Evolutionary conservation across 2,888 invertebrate species (phyloP).

Genomic region (Pyralis farinalis): DNA sequence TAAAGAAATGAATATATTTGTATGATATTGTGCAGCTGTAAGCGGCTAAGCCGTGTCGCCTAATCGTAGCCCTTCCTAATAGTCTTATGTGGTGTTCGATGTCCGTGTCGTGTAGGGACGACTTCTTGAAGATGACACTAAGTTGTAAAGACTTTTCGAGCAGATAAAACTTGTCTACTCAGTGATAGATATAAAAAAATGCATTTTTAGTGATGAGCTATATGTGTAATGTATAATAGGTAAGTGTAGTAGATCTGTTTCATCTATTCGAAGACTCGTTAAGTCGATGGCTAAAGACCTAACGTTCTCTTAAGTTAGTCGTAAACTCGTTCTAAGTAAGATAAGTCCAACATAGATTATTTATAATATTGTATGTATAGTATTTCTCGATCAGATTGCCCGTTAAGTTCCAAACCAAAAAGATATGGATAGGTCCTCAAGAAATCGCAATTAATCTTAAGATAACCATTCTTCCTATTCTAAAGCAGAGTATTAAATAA

Average conservation of each 20-base stretch:
- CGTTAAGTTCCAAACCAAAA: slow-evolving; percentile 70
- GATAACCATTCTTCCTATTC: slow-evolving; percentile 32
- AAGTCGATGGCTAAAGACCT: slow-evolving; percentile 76
- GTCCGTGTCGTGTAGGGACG: slow-evolving; percentile 41
- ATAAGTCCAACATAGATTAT: slow-evolving; percentile 73
- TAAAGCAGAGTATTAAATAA: slow-evolving; percentile 48
- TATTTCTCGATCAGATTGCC: slow-evolving; percentile 68
- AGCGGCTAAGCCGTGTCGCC: slow-evolving; percentile 69
- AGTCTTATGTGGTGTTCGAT: slow-evolving; percentile 61
- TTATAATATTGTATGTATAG: slow-evolving; percentile 69
- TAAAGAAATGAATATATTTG: slow-evolving; percentile 69
- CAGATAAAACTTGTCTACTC: slow-evolving; percentile 78
- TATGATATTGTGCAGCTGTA: slow-evolving; percentile 73
- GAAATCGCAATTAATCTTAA: slow-evolving; percentile 53
- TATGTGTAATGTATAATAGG: slow-evolving; percentile 67
- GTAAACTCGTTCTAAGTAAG: slow-evolving; percentile 64
- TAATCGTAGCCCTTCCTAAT: slow-evolving; percentile 72
- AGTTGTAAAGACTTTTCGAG: slow-evolving; percentile 73
- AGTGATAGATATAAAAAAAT: slow-evolving; percentile 75
- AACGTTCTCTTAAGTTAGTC: slow-evolving; percentile 66
- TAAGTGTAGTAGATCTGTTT: slow-evolving; percentile 76
- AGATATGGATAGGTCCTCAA: slow-evolving; percentile 45
- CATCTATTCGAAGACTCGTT: slow-evolving; percentile 79
- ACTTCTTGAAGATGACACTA: slow-evolving; percentile 51
- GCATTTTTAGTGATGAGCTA: slow-evolving; percentile 79